Conservation (phyloP, 2,888 invertebrate species). For the Drepanosiphum platanoidis region DNA sequence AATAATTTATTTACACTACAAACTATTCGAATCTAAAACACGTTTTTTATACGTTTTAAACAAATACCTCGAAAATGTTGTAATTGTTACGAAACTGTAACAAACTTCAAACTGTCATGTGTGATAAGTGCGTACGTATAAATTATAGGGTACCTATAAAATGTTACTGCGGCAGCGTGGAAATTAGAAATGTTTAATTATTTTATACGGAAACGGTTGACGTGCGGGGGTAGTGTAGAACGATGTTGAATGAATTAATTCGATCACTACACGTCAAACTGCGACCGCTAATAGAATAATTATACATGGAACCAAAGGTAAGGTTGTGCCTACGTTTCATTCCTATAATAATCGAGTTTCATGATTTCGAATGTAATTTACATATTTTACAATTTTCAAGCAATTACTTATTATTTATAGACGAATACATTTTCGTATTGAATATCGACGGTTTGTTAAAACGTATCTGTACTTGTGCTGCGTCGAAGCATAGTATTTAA, state of each 20-base stretch:
- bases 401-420: neutral
- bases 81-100: neutral
- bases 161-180: neutral
- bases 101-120: neutral
- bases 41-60: neutral
- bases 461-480: neutral
- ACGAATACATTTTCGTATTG: neutral
- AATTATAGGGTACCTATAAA: neutral
- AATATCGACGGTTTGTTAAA: neutral
- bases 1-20: neutral
- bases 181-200: neutral
- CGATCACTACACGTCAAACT: constrained; percentile 15
- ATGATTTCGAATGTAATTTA: neutral
- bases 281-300: constrained; percentile 14
- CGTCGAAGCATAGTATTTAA: neutral
- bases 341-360: neutral
- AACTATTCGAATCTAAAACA: neutral
- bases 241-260: neutral
- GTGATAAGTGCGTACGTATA: neutral
- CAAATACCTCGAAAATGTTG: neutral
- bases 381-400: neutral
- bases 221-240: constrained; percentile 17
- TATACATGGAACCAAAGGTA: neutral
- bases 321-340: no score
- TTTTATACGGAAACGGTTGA: constrained; percentile 9